Evolutionary conservation across 2,888 invertebrate genomes (phyloP).

Genomic region (Eupithecia tripunctaria): DNA sequence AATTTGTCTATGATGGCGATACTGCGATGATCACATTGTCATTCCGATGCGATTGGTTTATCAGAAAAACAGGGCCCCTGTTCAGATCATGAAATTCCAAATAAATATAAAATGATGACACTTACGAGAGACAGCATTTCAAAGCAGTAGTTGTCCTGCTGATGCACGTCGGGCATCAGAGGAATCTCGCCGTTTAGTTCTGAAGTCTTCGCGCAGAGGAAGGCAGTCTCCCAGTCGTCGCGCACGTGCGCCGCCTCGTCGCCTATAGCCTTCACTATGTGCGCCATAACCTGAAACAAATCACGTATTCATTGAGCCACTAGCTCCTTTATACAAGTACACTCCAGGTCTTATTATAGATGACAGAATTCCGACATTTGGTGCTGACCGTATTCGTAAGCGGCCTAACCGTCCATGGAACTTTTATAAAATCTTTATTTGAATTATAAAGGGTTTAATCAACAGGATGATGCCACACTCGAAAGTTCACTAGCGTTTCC

Average conservation of each 20-base stretch:
- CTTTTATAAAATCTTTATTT: too few relatives aligned
- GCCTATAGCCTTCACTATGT: slow-evolving; percentile 95
- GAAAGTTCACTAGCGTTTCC: background rate
- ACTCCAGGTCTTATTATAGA: too few relatives aligned
- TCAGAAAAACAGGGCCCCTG: background rate
- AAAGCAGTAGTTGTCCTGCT: slow-evolving; percentile 96
- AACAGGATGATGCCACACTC: too few relatives aligned
- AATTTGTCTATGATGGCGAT: background rate
- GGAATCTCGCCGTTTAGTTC: slow-evolving; percentile 56
- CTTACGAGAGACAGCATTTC: slow-evolving; percentile 96
- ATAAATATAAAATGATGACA: background rate
- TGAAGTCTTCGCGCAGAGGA: slow-evolving; percentile 65
- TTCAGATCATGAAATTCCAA: background rate
- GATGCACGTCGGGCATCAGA: slow-evolving; percentile 55
- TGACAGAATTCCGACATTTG: too few relatives aligned
- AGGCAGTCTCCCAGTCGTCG: slow-evolving; percentile 93
- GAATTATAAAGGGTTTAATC: too few relatives aligned
- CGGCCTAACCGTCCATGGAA: background rate
- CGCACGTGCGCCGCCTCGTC: slow-evolving; percentile 94
- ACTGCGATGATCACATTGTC: background rate
- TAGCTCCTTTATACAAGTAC: too few relatives aligned
- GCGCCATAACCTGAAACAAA: slow-evolving; percentile 89
- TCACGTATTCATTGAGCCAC: background rate
- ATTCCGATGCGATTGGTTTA: background rate
- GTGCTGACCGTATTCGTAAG: too few relatives aligned